phyloP scores from a whole-genome alignment of 2,888 invertebrate species.

The Mesopsocus fuscifrons region DNA sequence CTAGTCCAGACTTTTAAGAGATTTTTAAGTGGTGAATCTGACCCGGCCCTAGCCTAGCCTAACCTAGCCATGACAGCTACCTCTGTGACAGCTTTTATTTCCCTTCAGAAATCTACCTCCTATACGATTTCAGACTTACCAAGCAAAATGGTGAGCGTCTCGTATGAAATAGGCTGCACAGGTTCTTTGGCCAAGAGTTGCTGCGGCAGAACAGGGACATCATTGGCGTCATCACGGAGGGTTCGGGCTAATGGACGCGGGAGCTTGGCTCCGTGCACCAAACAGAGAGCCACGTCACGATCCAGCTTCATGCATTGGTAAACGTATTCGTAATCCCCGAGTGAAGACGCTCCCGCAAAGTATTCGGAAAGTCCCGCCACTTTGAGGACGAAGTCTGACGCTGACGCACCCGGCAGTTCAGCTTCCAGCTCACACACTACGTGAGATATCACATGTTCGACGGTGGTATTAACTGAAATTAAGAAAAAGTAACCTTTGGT shows the following conservation, averaged over 20 bases:
- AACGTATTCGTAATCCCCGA: slow-evolving; percentile 83
- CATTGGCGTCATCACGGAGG: slow-evolving; percentile 57
- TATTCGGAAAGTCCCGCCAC: slow-evolving; percentile 82
- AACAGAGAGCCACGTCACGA: slow-evolving; percentile 55
- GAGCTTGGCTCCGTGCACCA: slow-evolving; percentile 35
- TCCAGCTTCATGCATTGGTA: slow-evolving; percentile 86
- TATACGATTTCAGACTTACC: slow-evolving; percentile 34
- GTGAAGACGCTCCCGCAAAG: slow-evolving; percentile 56
- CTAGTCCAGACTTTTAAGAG: too few species aligned
- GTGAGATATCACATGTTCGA: slow-evolving; percentile 71
- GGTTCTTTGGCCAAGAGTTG: slow-evolving; percentile 61
- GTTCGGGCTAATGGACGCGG: slow-evolving; percentile 55
- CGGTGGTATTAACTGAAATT: slow-evolving; percentile 60
- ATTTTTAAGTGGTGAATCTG: too few species aligned
- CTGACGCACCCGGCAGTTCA: slow-evolving; percentile 38
- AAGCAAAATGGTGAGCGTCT: slow-evolving; percentile 65
- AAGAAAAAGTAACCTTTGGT: slow-evolving; percentile 14
- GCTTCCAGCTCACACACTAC: slow-evolving; percentile 66
- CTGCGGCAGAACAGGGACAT: slow-evolving; percentile 52
- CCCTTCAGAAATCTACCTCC: too few species aligned
- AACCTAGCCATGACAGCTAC: too few species aligned
- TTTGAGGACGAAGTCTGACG: slow-evolving; percentile 47
- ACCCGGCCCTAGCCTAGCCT: too few species aligned
- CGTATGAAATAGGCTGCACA: slow-evolving; percentile 54
- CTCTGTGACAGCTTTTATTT: too few species aligned